A percentile compares a stretch with the other conserved stretches of the same genome.
Conservation (phyloP, 2,797 vertebrate species). For the Pagetopsis macropterus region DNA sequence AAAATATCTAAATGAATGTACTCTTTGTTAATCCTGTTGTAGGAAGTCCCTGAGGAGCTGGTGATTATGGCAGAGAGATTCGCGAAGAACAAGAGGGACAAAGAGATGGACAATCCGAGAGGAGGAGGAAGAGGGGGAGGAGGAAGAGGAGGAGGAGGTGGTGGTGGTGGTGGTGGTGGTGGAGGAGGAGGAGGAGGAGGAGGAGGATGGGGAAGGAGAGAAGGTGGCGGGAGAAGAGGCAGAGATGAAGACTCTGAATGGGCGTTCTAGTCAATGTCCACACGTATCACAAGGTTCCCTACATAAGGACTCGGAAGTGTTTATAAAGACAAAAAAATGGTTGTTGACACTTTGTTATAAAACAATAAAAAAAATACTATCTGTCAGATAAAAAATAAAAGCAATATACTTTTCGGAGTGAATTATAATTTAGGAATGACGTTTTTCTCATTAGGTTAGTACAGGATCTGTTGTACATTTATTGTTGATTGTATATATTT, state of each 20-base stretch:
- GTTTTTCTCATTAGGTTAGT: slow-evolving; percentile 8
- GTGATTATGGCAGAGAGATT: slow-evolving; percentile 92
- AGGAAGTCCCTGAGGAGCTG: slow-evolving; percentile 91
- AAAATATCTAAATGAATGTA: neutral
- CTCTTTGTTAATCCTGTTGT: slow-evolving; percentile 46
- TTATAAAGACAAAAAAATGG: neutral
- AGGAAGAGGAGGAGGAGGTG: neutral
- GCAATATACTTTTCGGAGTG: neutral
- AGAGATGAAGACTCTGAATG: slow-evolving; percentile 52
- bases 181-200: too few species aligned
- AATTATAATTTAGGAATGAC: neutral
- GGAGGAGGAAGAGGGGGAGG: slow-evolving; percentile 53
- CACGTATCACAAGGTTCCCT: neutral
- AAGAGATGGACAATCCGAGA: slow-evolving; percentile 48
- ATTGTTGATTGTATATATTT: slow-evolving; percentile 16
- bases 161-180: too few species aligned
- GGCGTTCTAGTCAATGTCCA: slow-evolving; percentile 62
- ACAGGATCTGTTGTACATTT: slow-evolving; percentile 12
- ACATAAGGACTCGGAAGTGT: neutral
- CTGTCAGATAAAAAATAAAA: neutral
- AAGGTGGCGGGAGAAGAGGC: slow-evolving; percentile 47
- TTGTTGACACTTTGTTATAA: neutral
- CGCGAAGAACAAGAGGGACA: slow-evolving; percentile 84
- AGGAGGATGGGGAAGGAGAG: slow-evolving; percentile 44
- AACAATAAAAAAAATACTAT: neutral